A percentile compares a stretch with the other conserved stretches of the same genome.
These are phyloP conservation scores for Ataeniobius toweri DNA, from an alignment of 2,797 vertebrate species.

Conservation along the genomic window DNA sequence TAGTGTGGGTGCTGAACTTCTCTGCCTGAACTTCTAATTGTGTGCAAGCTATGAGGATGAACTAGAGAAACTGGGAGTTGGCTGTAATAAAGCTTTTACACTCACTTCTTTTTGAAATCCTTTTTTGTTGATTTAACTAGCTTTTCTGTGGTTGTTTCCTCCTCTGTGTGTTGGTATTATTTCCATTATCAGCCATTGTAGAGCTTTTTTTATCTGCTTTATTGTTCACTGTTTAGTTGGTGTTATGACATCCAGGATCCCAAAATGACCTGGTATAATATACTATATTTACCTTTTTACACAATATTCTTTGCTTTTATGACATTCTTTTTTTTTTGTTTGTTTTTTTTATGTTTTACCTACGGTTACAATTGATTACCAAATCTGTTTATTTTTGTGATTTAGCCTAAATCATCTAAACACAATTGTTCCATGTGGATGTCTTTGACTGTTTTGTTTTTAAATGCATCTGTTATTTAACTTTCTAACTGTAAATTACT, in stretches of 20 bases:
- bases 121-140: neutral
- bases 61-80: neutral
- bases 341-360: neutral
- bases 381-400: neutral
- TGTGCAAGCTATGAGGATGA: slow-evolving; percentile 38
- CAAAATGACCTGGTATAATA: neutral
- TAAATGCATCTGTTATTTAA: neutral
- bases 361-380: neutral
- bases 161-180: neutral
- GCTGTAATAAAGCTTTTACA: neutral
- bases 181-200: neutral
- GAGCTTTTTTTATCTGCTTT: neutral
- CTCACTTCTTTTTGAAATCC: neutral
- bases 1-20: slow-evolving; percentile 54
- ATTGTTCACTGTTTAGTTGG: neutral
- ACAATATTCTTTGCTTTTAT: neutral
- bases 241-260: neutral
- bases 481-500: neutral
- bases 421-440: neutral
- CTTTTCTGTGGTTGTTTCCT: neutral
- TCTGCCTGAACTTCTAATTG: slow-evolving; percentile 50
- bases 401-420: neutral
- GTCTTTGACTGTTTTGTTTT: neutral
- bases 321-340: no score
- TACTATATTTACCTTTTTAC: neutral